Conservation (phyloP, 1,140 invertebrate genomes). For the Sycophaga agraensis region DNA sequence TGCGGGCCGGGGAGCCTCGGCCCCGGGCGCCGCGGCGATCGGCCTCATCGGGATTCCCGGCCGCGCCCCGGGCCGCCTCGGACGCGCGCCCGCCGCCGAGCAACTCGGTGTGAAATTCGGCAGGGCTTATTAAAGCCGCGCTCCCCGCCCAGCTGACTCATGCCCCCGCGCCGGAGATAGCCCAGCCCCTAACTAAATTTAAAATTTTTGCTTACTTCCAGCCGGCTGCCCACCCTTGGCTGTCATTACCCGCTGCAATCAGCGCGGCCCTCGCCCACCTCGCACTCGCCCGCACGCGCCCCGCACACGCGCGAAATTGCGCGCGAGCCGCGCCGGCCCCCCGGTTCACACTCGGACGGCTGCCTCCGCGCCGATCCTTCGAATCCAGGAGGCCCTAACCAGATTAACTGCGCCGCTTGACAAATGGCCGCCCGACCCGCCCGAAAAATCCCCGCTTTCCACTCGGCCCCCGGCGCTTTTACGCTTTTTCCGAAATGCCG, state of each 20-base stretch:
- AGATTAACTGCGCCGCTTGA: constrained; percentile 55
- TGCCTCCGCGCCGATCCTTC: not conserved
- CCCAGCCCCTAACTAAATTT: constrained; percentile 58
- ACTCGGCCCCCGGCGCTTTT: not conserved
- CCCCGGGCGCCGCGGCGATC: not conserved
- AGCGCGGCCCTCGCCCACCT: constrained; percentile 37
- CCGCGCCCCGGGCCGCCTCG: no score
- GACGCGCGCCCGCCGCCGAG: no score
- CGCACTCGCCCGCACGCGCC: not conserved
- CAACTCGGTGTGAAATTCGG: constrained; percentile 58
- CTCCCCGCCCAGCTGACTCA: constrained; percentile 50
- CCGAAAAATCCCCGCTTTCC: not conserved
- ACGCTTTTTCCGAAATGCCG: no score
- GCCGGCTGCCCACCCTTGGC: constrained; percentile 56
- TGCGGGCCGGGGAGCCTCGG: not conserved
- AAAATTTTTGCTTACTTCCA: constrained; percentile 62
- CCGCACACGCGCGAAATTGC: no score
- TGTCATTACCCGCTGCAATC: constrained; percentile 59
- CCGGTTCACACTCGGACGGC: no score
- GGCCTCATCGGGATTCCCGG: constrained; percentile 9
- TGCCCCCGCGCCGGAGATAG: constrained; percentile 41
- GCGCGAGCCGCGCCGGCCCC: no score
- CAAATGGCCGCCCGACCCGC: constrained; percentile 39
- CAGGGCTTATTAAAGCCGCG: constrained; percentile 57
- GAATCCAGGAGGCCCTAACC: constrained; percentile 38